A percentile compares a stretch with the other conserved stretches of the same genome.
Conservation (phyloP, 2,888 invertebrate species). For the Eueremaeus valkanovi region DNA sequence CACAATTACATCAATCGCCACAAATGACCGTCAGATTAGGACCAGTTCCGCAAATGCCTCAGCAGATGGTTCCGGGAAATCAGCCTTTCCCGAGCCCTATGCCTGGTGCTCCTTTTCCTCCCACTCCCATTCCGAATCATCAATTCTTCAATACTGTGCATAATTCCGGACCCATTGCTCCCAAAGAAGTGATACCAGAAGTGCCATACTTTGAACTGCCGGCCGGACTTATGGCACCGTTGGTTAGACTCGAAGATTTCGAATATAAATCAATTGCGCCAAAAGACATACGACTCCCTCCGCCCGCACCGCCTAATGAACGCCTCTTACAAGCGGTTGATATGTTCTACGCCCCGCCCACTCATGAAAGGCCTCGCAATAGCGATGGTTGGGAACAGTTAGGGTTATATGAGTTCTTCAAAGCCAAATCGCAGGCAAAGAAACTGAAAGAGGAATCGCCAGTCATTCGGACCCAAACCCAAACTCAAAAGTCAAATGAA, state of each 20-base stretch:
- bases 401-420: conserved; percentile 94
- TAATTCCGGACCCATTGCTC: conserved; percentile 30
- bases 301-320: conserved; percentile 91
- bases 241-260: conserved; percentile 62
- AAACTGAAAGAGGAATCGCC: conserved; percentile 44
- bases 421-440: conserved; percentile 83
- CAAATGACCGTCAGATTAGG: conserved; percentile 9
- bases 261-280: conserved; percentile 73
- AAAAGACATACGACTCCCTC: conserved; percentile 81
- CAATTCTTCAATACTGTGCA: conserved; percentile 38
- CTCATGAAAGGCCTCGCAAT: conserved; percentile 90
- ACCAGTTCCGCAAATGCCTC: conserved; percentile 9
- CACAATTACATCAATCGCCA: conserved; percentile 12
- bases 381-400: conserved; percentile 97
- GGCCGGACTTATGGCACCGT: conserved; percentile 95
- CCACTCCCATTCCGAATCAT: conserved; percentile 26
- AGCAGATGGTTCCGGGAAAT: not conserved
- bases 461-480: not conserved
- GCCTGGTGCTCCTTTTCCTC: conserved; percentile 24
- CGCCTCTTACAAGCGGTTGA: conserved; percentile 87
- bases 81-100: conserved; percentile 18
- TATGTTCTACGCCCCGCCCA: conserved; percentile 90
- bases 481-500: no score
- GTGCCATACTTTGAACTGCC: conserved; percentile 82
- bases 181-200: conserved; percentile 32